Evolutionary conservation across 2,888 invertebrate genomes (phyloP), one percentile per base, ranked within the genome.

Genomic region (Dryocosmus kuriphilus): DNA sequence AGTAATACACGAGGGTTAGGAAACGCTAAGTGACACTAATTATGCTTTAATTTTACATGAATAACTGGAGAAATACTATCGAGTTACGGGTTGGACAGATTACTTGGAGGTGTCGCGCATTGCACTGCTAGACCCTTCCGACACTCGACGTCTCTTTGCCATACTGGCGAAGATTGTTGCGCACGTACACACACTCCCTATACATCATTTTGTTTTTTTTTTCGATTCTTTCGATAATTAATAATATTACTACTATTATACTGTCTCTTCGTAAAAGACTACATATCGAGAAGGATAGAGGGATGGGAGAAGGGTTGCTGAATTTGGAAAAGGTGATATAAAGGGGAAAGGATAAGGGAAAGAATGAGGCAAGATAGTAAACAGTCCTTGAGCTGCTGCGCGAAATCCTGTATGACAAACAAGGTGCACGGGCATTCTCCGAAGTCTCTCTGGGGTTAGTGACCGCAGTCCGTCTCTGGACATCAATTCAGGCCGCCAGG

Each of bases 1-100:
- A 85, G 77, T 83, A 84, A 85, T 84, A 86, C 84, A 85, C 80
- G 79, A 78, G 82, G 81, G 80, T 80, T 82, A 80, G 80, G 79
- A 82, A 86, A 87, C 86, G 85, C 87, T 89, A 89, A 90, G 87
- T 88, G 87, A 89, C 87, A 88, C 89, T 90, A 89, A 89, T 86
- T 88, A 86, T 79, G 78, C 76, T 81, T 84, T 78, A 84, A 80
- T 81, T 80, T 80, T 80, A 87, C 81, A 86, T 88, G 80, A 86
- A 89, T 88, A 90, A 88, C 84, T 89, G 87, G 85, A 89, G 89
- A 87, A 90, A 90, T 90, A 91, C 90, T 90, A 91, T 87, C 88
- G 87, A 88, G 88, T 89, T 89, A 90, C 87, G 87, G 88, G 85
- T 89, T 90, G 91, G 90, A 90, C 91, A 90, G 90, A 91, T 91